Base-by-base conservation (phyloP, 1,140 invertebrate genomes). In the Gryllus bimaculatus region DNA sequence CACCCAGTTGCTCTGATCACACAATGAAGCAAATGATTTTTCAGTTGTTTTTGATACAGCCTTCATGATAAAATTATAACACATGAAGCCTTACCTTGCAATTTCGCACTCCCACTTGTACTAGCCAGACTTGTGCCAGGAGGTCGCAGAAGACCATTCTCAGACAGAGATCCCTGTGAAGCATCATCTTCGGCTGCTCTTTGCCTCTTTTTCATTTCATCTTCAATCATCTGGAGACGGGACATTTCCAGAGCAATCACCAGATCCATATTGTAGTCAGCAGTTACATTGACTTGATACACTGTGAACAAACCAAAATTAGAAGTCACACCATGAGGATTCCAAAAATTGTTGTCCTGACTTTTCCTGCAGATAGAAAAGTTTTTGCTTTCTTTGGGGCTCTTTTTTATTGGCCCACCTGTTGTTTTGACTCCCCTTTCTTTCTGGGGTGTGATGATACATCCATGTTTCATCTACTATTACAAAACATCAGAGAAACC, bases 241-340 rank as follows among this genome's bases (percentile, higher is more conserved):
- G 91, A 92, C 90, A 93, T 92, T 85, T 93, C 92, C 78, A 93
- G 83, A 13, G 92, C 91, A 82, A 92, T 90, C 75, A 92, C 87
- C 7, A 92, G 82, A 82, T 93, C 92, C 87, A 92, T 90, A 80
- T 88, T 89, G 79, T 89, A 89, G 81, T 90, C 89, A 15, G 87
- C 82, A 12, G 83, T 83, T n/a, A 84, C 82, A 84, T 73, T 79
- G 75, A 83, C 81, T 80, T 82, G 81, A 81, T 83, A 83, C 49
- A 82, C 85, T 86, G 76, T 10, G 48, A 76, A 76, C 26, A 76
- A 39, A 8, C 8, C 12, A 39, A 48, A 77, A 77, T 20, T 18
- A 66, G 0, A 3, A 66, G 54, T 66, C 10, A 18, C 0, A 18
- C n/a, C n/a, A 75, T 21, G 74, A 75, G 20, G 8, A 18, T 21